Percentiles rank a stretch among this genome's conserved stretches.
Conservation (phyloP, 1,140 invertebrate genomes). For the Oedothorax gibbosus region DNA sequence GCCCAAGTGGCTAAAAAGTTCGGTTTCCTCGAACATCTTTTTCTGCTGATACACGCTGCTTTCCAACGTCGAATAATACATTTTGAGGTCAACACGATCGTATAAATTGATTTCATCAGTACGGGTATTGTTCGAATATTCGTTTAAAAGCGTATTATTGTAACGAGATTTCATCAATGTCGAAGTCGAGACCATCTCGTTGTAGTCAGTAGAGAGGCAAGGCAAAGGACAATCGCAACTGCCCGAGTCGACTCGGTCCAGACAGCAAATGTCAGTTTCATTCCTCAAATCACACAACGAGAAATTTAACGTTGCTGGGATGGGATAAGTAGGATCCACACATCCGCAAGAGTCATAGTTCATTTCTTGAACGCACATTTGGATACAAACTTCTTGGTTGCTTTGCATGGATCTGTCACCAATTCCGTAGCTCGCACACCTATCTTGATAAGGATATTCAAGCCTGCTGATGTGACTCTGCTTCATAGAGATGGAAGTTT, state of each 20-base stretch:
- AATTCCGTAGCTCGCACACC: neutral
- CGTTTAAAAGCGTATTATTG: neutral
- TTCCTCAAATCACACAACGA: neutral
- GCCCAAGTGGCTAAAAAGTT: constrained; percentile 46
- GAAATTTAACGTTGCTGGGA: neutral
- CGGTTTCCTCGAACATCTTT: constrained; percentile 34
- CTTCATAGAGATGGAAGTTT: constrained; percentile 66
- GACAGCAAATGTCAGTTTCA: neutral
- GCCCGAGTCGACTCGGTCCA: neutral
- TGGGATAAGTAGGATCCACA: neutral
- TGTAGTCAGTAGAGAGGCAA: constrained; percentile 4
- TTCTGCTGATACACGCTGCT: constrained; percentile 1
- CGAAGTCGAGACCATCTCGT: neutral
- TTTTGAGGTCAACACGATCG: neutral
- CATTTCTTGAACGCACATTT: constrained; percentile 8
- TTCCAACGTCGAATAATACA: constrained; percentile 16
- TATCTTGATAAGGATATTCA: constrained; percentile 8
- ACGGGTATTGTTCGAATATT: no score
- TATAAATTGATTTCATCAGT: no score
- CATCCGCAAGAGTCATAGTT: constrained; percentile 23
- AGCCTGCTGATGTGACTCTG: neutral
- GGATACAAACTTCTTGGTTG: neutral
- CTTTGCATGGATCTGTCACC: neutral
- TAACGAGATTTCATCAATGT: neutral
- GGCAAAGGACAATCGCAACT: constrained; percentile 27